phyloP scores from a whole-genome alignment of 2,888 invertebrate genomes.

The Pristionchus maxplancki region DNA sequence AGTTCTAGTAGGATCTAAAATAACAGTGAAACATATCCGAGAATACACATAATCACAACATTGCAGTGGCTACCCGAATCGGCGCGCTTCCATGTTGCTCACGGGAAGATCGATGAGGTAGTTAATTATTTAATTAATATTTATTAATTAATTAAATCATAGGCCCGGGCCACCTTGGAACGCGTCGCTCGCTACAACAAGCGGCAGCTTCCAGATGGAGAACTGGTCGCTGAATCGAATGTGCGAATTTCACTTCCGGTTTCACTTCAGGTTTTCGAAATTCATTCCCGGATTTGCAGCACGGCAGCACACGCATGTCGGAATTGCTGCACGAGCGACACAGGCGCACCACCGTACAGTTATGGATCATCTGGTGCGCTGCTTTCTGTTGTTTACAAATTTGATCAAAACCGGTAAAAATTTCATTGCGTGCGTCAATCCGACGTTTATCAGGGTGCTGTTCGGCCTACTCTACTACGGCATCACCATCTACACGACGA shows the following conservation, averaged over 20 bases:
- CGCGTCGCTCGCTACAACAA: conserved; percentile 91
- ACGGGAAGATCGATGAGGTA: conserved; percentile 82
- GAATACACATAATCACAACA: too few relatives aligned
- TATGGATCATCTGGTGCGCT: conserved; percentile 45
- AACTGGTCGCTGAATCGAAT: conserved; percentile 82
- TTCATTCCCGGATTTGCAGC: neutral
- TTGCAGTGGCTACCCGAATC: conserved; percentile 93
- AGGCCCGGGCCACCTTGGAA: conserved; percentile 87
- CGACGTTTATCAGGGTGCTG: conserved; percentile 22
- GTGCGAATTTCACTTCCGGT: neutral
- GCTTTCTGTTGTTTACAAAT: neutral
- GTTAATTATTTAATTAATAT: neutral
- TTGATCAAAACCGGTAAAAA: neutral
- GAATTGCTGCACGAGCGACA: neutral
- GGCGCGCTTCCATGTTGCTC: conserved; percentile 89
- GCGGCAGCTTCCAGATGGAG: conserved; percentile 89
- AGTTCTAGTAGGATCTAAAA: too few relatives aligned
- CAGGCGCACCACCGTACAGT: conserved; percentile 8
- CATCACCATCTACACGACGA: conserved; percentile 93
- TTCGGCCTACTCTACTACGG: conserved; percentile 93
- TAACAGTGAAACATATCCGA: neutral
- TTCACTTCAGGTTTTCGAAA: neutral
- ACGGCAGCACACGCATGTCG: neutral
- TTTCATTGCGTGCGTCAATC: neutral
- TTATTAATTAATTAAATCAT: conserved; percentile 78